These are phyloP conservation scores for Panagrolaimus sp. DNA, from an alignment of 1,140 invertebrate genomes.

Conservation along the genomic window DNA sequence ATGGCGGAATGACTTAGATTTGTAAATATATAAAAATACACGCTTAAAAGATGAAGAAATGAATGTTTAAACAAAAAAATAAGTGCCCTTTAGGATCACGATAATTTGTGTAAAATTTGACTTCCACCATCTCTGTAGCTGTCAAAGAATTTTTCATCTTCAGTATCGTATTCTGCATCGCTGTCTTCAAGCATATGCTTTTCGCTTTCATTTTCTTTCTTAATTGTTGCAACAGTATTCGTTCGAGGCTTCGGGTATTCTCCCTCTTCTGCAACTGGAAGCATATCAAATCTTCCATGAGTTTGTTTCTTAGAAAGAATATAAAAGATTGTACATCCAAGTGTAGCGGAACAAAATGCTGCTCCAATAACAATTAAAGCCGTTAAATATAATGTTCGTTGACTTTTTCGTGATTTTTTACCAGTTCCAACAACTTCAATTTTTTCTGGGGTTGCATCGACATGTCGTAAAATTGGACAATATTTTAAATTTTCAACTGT, in stretches of 20 bases:
- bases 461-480: conserved; percentile 39
- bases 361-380: conserved; percentile 40
- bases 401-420: conserved; percentile 22
- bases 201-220: background rate
- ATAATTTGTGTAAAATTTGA: too few relatives aligned
- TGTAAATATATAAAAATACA: too few relatives aligned
- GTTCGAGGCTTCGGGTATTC: conserved; percentile 3
- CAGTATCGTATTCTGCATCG: too few relatives aligned
- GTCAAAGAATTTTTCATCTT: too few relatives aligned
- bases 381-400: conserved; percentile 36
- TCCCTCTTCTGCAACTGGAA: background rate
- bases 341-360: conserved; percentile 35
- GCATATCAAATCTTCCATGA: background rate
- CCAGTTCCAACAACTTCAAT: conserved; percentile 12
- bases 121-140: too few relatives aligned
- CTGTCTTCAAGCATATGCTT: too few relatives aligned
- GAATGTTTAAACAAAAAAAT: too few relatives aligned
- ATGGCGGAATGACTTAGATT: too few relatives aligned
- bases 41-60: too few relatives aligned
- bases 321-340: conserved; percentile 50
- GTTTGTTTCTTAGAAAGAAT: background rate
- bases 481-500: conserved; percentile 42
- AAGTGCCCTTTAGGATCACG: too few relatives aligned
- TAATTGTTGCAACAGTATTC: background rate
- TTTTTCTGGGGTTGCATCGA: conserved; percentile 32